Evolutionary conservation across 2,888 invertebrate genomes (phyloP).

Genomic region (Idaea aversata): DNA sequence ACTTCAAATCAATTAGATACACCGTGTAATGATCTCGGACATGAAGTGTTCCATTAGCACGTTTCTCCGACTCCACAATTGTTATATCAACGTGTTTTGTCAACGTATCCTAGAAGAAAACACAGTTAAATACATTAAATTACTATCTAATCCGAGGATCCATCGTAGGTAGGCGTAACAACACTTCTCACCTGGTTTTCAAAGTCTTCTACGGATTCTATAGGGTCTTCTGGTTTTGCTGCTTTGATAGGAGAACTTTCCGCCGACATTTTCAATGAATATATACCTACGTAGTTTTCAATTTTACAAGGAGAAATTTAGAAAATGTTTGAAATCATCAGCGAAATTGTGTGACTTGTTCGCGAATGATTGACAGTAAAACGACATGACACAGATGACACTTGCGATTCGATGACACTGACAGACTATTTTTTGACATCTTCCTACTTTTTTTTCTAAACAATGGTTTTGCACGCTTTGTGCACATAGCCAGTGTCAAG

Average conservation of each 20-base stretch:
- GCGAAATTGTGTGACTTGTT: not conserved
- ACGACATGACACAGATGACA: not conserved
- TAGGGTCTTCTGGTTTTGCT: slow-evolving; percentile 51
- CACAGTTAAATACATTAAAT: slow-evolving; percentile 19
- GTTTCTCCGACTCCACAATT: slow-evolving; percentile 88
- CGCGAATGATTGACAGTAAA: not conserved
- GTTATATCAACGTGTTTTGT: slow-evolving; percentile 87
- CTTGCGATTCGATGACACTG: not conserved
- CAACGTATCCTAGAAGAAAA: slow-evolving; percentile 81
- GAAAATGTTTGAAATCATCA: slow-evolving; percentile 5
- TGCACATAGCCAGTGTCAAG: too few species aligned
- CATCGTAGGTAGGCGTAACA: slow-evolving; percentile 55
- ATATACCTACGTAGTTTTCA: not conserved
- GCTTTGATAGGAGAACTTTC: slow-evolving; percentile 58
- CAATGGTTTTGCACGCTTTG: too few species aligned
- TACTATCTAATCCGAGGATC: slow-evolving; percentile 11
- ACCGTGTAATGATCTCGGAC: slow-evolving; percentile 88
- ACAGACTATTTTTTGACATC: not conserved
- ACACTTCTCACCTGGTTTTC: slow-evolving; percentile 57
- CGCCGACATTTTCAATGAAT: slow-evolving; percentile 46
- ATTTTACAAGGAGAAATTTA: not conserved
- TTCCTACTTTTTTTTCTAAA: too few species aligned
- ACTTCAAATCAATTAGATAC: slow-evolving; percentile 89
- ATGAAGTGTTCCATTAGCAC: slow-evolving; percentile 87
- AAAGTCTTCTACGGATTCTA: slow-evolving; percentile 63